Percentiles rank a stretch among this genome's conserved stretches.
These are phyloP conservation scores for Temnopleurus reevesii DNA, from an alignment of 53 echinoderm and acorn worm species.

Conservation along the genomic window DNA sequence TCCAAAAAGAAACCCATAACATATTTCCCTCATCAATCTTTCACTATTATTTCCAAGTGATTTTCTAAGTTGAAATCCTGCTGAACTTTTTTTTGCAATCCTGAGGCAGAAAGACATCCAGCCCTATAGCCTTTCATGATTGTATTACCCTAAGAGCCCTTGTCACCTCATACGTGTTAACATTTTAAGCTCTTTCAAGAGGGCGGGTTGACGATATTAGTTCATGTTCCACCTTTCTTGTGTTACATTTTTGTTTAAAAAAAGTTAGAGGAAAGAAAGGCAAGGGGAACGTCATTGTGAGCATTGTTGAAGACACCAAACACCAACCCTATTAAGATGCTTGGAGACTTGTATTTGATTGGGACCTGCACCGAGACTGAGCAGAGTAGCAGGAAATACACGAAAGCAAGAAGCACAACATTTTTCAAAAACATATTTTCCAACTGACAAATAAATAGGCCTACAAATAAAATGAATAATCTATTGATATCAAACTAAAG, in stretches of 20 bases:
- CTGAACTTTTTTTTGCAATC: neutral
- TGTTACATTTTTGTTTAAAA: too few relatives aligned
- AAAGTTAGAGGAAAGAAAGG: neutral
- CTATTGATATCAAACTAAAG: too few relatives aligned
- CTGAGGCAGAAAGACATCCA: neutral
- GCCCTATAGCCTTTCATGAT: constrained; percentile 2
- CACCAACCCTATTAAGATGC: constrained; percentile 36
- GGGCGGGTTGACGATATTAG: constrained; percentile 4
- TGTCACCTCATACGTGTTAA: neutral
- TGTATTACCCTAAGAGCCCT: neutral
- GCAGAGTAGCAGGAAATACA: too few relatives aligned
- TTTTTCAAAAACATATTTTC: too few relatives aligned
- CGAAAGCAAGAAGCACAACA: too few relatives aligned
- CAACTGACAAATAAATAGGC: too few relatives aligned
- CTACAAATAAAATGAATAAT: too few relatives aligned
- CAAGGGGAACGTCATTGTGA: constrained; percentile 1
- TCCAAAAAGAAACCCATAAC: neutral
- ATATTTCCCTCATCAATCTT: constrained; percentile 1
- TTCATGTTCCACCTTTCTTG: too few relatives aligned
- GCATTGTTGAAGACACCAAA: constrained; percentile 41
- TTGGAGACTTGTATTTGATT: constrained; percentile 1
- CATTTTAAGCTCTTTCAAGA: neutral
- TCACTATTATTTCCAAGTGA: constrained; percentile 20
- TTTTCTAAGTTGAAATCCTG: neutral
- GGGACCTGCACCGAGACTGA: neutral